Conservation (phyloP, 1,140 invertebrate species). For the Phymastichus coffea region DNA sequence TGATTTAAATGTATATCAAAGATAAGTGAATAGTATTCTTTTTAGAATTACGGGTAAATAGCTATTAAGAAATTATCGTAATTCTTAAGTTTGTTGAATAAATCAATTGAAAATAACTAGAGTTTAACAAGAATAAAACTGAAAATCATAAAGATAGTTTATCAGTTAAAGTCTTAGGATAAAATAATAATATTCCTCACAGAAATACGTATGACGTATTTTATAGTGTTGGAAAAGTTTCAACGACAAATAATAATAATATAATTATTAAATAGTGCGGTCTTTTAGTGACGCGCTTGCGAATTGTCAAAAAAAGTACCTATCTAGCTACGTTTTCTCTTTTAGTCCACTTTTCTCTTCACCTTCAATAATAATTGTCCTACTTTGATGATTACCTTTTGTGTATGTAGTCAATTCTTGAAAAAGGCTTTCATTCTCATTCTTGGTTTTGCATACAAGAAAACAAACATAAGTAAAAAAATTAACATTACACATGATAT, state of each 20-base stretch:
- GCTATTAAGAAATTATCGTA: constrained; percentile 20
- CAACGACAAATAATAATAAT: constrained; percentile 10
- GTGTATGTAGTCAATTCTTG: too few relatives aligned
- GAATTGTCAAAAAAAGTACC: constrained; percentile 49
- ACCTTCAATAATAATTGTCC: too few relatives aligned
- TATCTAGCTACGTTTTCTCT: constrained; percentile 45
- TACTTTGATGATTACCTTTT: too few relatives aligned
- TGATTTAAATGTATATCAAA: constrained; percentile 21
- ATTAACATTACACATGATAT: constrained; percentile 12
- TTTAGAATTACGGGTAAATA: constrained; percentile 24
- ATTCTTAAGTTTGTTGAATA: constrained; percentile 11
- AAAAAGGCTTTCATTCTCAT: too few relatives aligned
- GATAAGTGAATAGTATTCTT: constrained; percentile 28
- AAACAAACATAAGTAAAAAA: constrained; percentile 25
- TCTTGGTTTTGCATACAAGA: constrained; percentile 16
- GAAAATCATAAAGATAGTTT: constrained; percentile 24
- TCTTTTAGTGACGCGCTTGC: constrained; percentile 26
- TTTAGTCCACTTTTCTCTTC: background rate
- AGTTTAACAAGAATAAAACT: constrained; percentile 39
- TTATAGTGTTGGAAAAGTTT: constrained; percentile 11
- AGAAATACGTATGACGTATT: constrained; percentile 33
- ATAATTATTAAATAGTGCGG: constrained; percentile 4
- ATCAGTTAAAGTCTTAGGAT: constrained; percentile 8
- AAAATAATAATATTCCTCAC: constrained; percentile 24
- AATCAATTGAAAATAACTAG: constrained; percentile 31